Base-by-base conservation (phyloP, 37 sponge, comb jelly and placozoan species). In the Tethya wilhelma region DNA sequence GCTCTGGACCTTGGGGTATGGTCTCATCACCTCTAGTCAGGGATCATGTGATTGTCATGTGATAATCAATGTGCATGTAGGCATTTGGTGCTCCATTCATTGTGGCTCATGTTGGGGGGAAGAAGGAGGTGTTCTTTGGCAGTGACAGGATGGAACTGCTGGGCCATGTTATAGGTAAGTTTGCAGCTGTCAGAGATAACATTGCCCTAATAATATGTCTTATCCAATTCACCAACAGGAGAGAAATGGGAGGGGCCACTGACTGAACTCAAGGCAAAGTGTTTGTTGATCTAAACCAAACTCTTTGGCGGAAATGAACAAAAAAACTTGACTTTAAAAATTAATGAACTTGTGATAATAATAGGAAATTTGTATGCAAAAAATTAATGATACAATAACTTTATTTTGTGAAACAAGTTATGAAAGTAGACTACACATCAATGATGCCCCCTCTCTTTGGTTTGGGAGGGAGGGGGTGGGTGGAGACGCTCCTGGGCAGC, bases 41-140 rank as follows among this genome's bases (percentile, higher is more conserved):
- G 17, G 55, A 17, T 19, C 55, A 11, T 49, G 55, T 49, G 55
- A 17, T n/a, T n/a, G n/a, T 20, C 55, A 49, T 49, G 55, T 49
- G 17, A 49, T 34, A 20, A 45, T 25, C 32, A 39, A 4, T 56
- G 0, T 41, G 6, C 42, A n/a, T 66, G n/a, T 43, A 91, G 92
- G 87, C 83, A 41, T 91, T 76, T 87, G 92, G 88, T 4, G 69
- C 88, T 56, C 92, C 92, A 0, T 85, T 75, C 71, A 89, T 89
- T 46, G 79, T 89, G 62, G 88, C 76, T 33, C 58, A 81, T 38
- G 59, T 82, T 38, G 69, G 19, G 11, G 78, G 44, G 19, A 80
- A 74, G 64, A 75, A 56, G 32, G 83, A 82, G 39, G 29, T 28
- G 29, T 87, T 87, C 64, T 87, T 82, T 82, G 92, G 88, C 17